Evolutionary conservation across 1,140 invertebrate genomes (phyloP).

Genomic region (Drosophila suzukii): DNA sequence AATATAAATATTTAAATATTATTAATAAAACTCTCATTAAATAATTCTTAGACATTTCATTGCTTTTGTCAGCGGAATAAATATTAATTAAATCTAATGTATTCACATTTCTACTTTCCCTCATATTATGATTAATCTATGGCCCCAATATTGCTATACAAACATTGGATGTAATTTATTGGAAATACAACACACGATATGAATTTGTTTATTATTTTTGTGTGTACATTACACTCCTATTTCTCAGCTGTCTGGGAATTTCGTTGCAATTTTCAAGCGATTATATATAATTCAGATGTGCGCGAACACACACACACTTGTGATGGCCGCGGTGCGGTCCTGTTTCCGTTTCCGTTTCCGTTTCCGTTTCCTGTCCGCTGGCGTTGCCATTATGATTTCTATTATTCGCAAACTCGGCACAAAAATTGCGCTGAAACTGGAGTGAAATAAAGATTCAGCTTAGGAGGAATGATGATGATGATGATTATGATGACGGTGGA

Average conservation of each 20-base stretch:
- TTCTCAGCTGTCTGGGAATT: not conserved
- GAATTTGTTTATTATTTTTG: not conserved
- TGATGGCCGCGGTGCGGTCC: conserved; percentile 3
- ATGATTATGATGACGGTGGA: conserved; percentile 28
- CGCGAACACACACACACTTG: not conserved
- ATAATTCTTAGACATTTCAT: too few relatives aligned
- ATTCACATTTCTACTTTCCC: too few relatives aligned
- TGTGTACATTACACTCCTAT: not conserved
- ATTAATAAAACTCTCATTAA: too few relatives aligned
- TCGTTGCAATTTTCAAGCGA: conserved; percentile 3
- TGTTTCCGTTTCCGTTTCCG: conserved; percentile 15
- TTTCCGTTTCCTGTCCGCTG: conserved; percentile 28
- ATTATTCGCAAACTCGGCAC: conserved; percentile 52
- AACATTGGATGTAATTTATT: not conserved
- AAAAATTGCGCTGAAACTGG: conserved; percentile 44
- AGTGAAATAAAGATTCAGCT: conserved; percentile 65
- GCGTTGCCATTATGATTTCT: conserved; percentile 44
- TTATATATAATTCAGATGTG: conserved; percentile 27
- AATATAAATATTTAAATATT: too few relatives aligned
- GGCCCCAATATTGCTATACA: too few relatives aligned
- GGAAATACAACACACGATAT: not conserved
- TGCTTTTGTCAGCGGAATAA: too few relatives aligned
- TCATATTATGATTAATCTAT: too few relatives aligned
- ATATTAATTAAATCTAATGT: too few relatives aligned
- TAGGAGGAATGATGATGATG: conserved; percentile 38